A percentile compares a stretch with the other conserved stretches of the same genome.
These are phyloP conservation scores for Apis florea DNA, from an alignment of 1,140 invertebrate genomes.

Conservation along the genomic window DNA sequence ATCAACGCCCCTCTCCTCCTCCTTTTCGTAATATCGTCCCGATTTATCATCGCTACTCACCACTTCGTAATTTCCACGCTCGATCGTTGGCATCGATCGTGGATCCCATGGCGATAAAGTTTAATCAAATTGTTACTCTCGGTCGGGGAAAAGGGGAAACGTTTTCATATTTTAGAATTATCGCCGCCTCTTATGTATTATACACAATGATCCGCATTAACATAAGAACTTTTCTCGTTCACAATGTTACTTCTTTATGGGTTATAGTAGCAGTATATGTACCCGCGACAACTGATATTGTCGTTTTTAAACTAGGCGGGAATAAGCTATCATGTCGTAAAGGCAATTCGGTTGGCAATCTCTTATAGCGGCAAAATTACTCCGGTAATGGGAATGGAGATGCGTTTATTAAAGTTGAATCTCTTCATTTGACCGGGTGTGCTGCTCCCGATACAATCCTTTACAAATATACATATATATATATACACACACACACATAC, in stretches of 20 bases:
- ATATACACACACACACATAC: too few species aligned
- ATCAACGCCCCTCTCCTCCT: background rate
- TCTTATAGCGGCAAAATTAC: background rate
- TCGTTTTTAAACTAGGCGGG: too few species aligned
- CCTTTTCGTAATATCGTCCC: background rate
- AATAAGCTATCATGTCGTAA: background rate
- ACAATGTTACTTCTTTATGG: too few species aligned
- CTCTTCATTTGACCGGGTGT: background rate
- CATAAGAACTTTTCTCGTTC: background rate
- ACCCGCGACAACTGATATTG: background rate
- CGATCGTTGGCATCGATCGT: background rate
- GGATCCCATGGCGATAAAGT: background rate
- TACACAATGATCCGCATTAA: background rate
- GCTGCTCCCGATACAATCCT: background rate
- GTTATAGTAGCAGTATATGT: too few species aligned
- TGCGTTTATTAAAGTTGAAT: too few species aligned
- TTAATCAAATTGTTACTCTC: constrained; percentile 11
- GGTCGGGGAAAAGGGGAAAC: background rate
- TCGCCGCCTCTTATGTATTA: too few species aligned
- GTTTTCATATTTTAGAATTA: background rate
- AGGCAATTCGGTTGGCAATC: background rate
- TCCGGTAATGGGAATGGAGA: background rate
- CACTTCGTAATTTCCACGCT: background rate
- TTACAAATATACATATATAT: background rate
- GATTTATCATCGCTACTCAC: background rate